A percentile compares a stretch with the other conserved stretches of the same genome.
Evolutionary conservation across 1,140 invertebrate species (phyloP).

Genomic region (Drosophila persimilis): DNA sequence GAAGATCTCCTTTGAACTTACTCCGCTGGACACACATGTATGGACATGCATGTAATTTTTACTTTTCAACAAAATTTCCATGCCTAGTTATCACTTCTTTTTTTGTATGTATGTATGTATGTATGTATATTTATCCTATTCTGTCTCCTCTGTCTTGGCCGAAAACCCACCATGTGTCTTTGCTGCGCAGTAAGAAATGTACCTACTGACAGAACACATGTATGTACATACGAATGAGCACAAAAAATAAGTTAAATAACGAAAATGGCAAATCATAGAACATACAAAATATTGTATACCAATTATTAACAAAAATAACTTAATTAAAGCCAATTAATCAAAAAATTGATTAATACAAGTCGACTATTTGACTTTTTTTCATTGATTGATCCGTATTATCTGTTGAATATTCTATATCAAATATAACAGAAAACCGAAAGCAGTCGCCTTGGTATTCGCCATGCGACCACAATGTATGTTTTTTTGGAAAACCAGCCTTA

Average conservation of each 20-base stretch:
- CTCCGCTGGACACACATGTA: constrained; percentile 1
- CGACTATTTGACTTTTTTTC: neutral
- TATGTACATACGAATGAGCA: neutral
- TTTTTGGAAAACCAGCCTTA: constrained; percentile 1
- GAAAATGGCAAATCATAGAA: too few species aligned
- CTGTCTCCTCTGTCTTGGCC: neutral
- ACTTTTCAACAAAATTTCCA: constrained; percentile 38
- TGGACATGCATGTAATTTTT: constrained; percentile 8
- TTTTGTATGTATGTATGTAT: neutral
- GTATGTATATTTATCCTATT: neutral
- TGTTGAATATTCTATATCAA: too few species aligned
- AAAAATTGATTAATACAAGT: neutral
- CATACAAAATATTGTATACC: too few species aligned
- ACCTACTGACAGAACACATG: too few species aligned
- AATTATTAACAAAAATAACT: neutral
- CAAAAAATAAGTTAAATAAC: neutral
- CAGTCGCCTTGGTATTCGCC: too few species aligned
- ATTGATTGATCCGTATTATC: neutral
- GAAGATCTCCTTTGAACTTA: neutral
- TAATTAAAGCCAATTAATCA: neutral
- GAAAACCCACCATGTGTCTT: too few species aligned
- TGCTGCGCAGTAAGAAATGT: too few species aligned
- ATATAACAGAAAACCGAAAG: neutral
- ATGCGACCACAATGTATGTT: too few species aligned
- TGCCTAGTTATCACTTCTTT: constrained; percentile 3